A percentile compares a stretch with the other conserved stretches of the same genome.
Conservation (phyloP, 2,888 invertebrate species). For the Stomorhina lunata region DNA sequence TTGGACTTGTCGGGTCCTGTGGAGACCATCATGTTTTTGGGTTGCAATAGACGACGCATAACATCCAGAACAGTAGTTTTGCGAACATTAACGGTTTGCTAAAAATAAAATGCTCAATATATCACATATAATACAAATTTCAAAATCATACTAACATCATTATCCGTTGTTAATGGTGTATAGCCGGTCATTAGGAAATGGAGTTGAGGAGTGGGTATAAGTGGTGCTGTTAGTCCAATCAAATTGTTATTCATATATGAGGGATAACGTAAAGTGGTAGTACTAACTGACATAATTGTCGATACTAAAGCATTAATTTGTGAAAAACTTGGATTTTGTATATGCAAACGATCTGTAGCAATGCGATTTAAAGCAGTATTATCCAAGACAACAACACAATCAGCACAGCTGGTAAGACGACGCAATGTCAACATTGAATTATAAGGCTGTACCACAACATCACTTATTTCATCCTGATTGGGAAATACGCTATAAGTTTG, state of each 20-base stretch:
- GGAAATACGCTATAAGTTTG: slow-evolving; percentile 99
- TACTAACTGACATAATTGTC: slow-evolving; percentile 99
- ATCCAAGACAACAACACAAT: slow-evolving; percentile 98
- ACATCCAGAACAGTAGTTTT: slow-evolving; percentile 99
- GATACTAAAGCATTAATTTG: slow-evolving; percentile 99
- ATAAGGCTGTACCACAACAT: slow-evolving; percentile 98
- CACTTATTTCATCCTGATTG: slow-evolving; percentile 97
- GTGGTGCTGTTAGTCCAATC: slow-evolving; percentile 95
- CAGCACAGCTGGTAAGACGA: slow-evolving; percentile 95
- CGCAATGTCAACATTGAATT: slow-evolving; percentile 97
- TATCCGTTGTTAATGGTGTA: slow-evolving; percentile 96
- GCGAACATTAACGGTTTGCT: slow-evolving; percentile 84
- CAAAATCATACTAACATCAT: slow-evolving; percentile 82
- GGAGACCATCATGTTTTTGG: slow-evolving; percentile 99
- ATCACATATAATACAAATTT: no score
- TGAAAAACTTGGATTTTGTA: slow-evolving; percentile 97
- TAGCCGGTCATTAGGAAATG: slow-evolving; percentile 99
- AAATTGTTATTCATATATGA: slow-evolving; percentile 99
- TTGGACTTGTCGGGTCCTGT: slow-evolving; percentile 93
- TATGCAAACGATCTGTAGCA: slow-evolving; percentile 95
- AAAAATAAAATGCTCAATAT: slow-evolving; percentile 4
- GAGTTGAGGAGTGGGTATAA: slow-evolving; percentile 98
- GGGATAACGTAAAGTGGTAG: slow-evolving; percentile 94
- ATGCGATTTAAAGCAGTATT: slow-evolving; percentile 98
- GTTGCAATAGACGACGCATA: slow-evolving; percentile 97